A percentile compares a stretch with the other conserved stretches of the same genome.
Evolutionary conservation across 2,888 invertebrate genomes (phyloP).

Genomic region (Phragmatobia fuliginosa): DNA sequence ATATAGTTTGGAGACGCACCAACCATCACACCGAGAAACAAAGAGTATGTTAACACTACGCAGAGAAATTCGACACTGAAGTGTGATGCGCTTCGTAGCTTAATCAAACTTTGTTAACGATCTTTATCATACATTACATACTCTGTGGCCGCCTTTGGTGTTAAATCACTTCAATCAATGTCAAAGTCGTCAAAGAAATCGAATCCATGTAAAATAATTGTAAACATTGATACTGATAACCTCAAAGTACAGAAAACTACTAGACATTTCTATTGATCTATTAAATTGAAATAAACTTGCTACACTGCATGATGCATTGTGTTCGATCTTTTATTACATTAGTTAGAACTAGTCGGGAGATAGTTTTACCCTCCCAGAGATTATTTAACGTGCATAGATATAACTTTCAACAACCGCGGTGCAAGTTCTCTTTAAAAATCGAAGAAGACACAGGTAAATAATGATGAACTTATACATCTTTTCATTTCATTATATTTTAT

Average conservation of each 20-base stretch:
- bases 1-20: too few species aligned
- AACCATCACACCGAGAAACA: too few species aligned
- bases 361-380: slow-evolving; percentile 34
- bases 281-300: background rate
- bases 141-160: too few species aligned
- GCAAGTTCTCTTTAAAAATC: slow-evolving; percentile 36
- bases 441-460: slow-evolving; percentile 35
- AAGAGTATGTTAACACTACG: too few species aligned
- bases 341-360: slow-evolving; percentile 42
- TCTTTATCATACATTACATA: too few species aligned
- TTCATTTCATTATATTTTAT: background rate
- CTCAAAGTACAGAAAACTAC: background rate
- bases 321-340: slow-evolving; percentile 55
- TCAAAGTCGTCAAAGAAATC: too few species aligned
- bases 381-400: slow-evolving; percentile 28
- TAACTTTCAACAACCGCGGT: slow-evolving; percentile 32
- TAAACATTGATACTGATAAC: background rate
- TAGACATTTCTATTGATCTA: slow-evolving; percentile 1
- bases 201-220: too few species aligned
- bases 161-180: too few species aligned
- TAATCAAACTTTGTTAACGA: too few species aligned
- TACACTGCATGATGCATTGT: slow-evolving; percentile 56
- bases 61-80: too few species aligned
- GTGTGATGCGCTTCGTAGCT: too few species aligned
- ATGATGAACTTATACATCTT: background rate